phyloP scores from a whole-genome alignment of 1,140 invertebrate species.

The Drosophila obscura region DNA sequence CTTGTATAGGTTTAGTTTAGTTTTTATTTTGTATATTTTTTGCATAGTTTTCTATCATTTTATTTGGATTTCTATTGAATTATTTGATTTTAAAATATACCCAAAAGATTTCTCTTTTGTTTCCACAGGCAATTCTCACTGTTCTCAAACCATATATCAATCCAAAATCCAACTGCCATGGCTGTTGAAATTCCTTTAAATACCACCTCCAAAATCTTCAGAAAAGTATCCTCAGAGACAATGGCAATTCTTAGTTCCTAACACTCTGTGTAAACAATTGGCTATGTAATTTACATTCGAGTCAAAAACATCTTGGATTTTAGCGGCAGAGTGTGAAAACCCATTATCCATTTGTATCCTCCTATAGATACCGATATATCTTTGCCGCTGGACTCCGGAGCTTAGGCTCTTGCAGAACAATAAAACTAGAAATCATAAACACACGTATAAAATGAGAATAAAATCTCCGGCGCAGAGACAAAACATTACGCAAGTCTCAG shows the following conservation, averaged over 20 bases:
- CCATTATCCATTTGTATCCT: conserved; percentile 53
- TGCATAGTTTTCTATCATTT: too few relatives aligned
- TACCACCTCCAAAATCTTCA: conserved; percentile 33
- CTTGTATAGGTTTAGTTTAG: too few relatives aligned
- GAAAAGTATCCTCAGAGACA: conserved; percentile 32
- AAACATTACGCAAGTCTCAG: conserved; percentile 71
- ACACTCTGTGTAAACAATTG: conserved; percentile 42
- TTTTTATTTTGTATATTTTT: too few relatives aligned
- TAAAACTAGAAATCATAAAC: conserved; percentile 63
- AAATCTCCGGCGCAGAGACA: conserved; percentile 27
- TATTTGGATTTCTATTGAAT: too few relatives aligned
- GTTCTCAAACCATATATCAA: conserved; percentile 1
- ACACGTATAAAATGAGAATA: conserved; percentile 45
- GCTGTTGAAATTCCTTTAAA: conserved; percentile 44
- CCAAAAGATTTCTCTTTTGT: too few relatives aligned
- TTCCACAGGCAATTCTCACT: not conserved
- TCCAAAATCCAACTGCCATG: not conserved
- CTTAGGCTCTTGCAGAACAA: conserved; percentile 39
- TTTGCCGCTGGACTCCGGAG: conserved; percentile 17
- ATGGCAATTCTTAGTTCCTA: conserved; percentile 25
- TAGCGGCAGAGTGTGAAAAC: conserved; percentile 77
- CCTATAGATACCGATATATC: conserved; percentile 5
- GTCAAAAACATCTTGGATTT: conserved; percentile 57
- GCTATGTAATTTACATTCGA: conserved; percentile 63
- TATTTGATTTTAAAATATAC: too few relatives aligned